phyloP scores from a whole-genome alignment of 2,797 vertebrate genomes.

The Austrolebias charrua region DNA sequence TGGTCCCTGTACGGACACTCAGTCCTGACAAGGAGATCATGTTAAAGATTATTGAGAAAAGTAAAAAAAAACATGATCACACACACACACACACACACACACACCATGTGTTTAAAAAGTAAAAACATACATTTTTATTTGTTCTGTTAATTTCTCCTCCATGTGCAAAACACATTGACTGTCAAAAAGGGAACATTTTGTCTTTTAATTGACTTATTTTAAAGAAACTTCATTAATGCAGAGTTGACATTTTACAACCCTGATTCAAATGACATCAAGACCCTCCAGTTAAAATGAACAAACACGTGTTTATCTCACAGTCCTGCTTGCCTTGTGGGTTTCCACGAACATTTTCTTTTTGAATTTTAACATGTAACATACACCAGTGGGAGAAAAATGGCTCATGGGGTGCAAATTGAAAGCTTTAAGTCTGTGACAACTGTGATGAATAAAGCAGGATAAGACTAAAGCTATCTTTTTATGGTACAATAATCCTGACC shows the following conservation, averaged over 20 bases:
- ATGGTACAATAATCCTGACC: constrained; percentile 80
- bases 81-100: too few species aligned
- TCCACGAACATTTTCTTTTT: constrained; percentile 56
- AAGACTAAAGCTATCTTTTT: constrained; percentile 76
- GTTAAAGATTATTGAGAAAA: too few species aligned
- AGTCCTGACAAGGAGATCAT: too few species aligned
- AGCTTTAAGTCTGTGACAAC: constrained; percentile 61
- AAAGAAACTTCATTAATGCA: neutral
- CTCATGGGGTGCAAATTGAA: constrained; percentile 58
- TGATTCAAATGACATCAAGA: constrained; percentile 17
- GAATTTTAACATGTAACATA: constrained; percentile 52
- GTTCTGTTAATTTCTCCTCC: too few species aligned
- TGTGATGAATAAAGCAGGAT: constrained; percentile 68
- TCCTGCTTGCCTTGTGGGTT: constrained; percentile 34
- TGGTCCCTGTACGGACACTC: too few species aligned
- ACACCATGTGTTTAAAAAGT: too few species aligned
- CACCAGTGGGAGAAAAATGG: constrained; percentile 63
- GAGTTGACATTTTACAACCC: constrained; percentile 5
- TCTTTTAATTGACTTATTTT: neutral
- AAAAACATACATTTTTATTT: too few species aligned
- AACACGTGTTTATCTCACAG: constrained; percentile 23
- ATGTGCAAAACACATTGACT: too few species aligned
- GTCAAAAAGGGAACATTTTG: too few species aligned
- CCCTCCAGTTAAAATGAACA: constrained; percentile 38
- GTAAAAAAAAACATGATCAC: too few species aligned